Evolutionary conservation across 2,797 vertebrate species (phyloP).

Genomic region (Syndactyla subalaris): DNA sequence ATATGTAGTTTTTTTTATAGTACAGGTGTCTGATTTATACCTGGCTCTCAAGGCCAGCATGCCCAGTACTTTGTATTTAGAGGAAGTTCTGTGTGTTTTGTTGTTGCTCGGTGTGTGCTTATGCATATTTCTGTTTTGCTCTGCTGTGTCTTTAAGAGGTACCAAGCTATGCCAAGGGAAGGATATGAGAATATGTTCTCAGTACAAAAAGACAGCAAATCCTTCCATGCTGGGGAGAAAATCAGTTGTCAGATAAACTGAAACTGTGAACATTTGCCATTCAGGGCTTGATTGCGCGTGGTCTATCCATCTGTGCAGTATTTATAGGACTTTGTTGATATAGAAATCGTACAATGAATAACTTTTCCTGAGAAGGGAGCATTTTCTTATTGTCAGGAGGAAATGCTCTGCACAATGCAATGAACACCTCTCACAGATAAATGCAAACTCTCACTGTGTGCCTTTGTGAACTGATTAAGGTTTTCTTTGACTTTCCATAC

Average conservation of each 20-base stretch:
- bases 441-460: neutral
- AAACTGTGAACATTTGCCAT: slow-evolving; percentile 25
- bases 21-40: neutral
- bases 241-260: slow-evolving; percentile 39
- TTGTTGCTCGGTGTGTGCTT: neutral
- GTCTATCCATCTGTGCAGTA: neutral
- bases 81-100: neutral
- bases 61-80: neutral
- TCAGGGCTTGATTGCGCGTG: neutral
- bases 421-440: neutral
- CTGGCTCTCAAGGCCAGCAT: neutral
- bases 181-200: slow-evolving; percentile 19
- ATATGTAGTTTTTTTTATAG: neutral
- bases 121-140: neutral
- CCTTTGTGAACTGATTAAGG: neutral
- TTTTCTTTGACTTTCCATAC: neutral
- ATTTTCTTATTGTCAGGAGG: neutral
- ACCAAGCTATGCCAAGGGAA: neutral
- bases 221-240: neutral
- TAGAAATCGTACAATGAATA: neutral
- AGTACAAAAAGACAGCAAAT: slow-evolving; percentile 11
- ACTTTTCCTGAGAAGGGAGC: neutral
- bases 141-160: neutral
- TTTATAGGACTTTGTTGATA: neutral
- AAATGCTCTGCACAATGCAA: neutral